Evolutionary conservation across 2,797 vertebrate genomes (phyloP).

Genomic region (Pantherophis vulpinus): DNA sequence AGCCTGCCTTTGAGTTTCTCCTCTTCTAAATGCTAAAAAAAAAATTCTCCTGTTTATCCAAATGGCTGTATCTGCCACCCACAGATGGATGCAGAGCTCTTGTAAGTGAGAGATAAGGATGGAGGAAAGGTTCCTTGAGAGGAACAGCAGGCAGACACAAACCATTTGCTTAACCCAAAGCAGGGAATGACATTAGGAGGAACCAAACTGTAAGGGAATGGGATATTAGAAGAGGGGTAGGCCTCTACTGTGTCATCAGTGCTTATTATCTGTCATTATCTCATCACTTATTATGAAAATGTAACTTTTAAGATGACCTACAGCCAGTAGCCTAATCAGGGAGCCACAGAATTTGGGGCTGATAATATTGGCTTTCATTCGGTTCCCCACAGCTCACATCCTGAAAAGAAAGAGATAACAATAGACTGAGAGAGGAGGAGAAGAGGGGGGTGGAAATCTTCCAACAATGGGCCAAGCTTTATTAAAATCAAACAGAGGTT

Average conservation of each 20-base stretch:
- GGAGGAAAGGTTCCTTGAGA: not conserved
- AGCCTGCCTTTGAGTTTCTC: not conserved
- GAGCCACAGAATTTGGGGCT: conserved; percentile 38
- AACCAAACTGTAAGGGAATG: not conserved
- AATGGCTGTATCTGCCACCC: not conserved
- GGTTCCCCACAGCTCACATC: conserved; percentile 39
- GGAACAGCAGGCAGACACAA: conserved; percentile 16
- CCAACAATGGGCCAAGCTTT: not conserved
- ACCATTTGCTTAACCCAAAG: conserved; percentile 25
- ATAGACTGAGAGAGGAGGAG: not conserved
- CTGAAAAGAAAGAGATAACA: conserved; percentile 45
- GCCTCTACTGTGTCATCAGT: not conserved
- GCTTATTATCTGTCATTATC: conserved; percentile 16
- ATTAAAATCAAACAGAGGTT: conserved; percentile 49
- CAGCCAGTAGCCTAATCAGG: conserved; percentile 6
- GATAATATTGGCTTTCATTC: conserved; percentile 29
- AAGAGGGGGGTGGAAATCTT: not conserved
- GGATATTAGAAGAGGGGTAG: not conserved
- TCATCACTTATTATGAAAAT: conserved; percentile 25
- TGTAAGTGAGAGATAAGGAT: conserved; percentile 20
- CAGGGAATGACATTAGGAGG: conserved; percentile 15
- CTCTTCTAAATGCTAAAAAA: not conserved
- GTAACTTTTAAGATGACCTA: conserved; percentile 13
- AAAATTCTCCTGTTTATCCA: not conserved
- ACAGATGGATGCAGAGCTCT: not conserved